Evolutionary conservation across 2,888 invertebrate species (phyloP).

Genomic region (Torymus auratus): DNA sequence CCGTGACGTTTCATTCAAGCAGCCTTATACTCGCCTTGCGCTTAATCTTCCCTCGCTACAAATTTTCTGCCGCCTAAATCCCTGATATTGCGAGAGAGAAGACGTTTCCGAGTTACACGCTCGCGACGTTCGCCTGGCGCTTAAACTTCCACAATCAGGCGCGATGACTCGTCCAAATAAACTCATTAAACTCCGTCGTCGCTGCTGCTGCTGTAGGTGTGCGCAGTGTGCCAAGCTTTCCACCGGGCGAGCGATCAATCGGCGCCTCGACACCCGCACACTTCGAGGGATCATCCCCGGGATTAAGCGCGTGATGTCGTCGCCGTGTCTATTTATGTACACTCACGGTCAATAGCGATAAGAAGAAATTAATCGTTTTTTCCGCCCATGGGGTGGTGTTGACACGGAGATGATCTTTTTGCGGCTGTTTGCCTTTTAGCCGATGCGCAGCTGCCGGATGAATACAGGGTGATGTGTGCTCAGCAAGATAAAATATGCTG

Average conservation of each 20-base stretch:
- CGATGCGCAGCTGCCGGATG: too few relatives aligned
- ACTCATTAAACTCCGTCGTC: slow-evolving; percentile 39
- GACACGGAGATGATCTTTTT: slow-evolving; percentile 11
- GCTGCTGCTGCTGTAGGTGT: too few relatives aligned
- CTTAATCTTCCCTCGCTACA: slow-evolving; percentile 22
- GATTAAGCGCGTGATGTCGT: slow-evolving; percentile 10
- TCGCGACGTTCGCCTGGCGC: neutral
- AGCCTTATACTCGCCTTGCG: neutral
- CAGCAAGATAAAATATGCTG: too few relatives aligned
- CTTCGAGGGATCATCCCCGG: neutral
- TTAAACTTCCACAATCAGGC: slow-evolving; percentile 44
- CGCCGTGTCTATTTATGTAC: slow-evolving; percentile 25
- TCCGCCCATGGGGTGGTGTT: slow-evolving; percentile 7
- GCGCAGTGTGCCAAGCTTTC: slow-evolving; percentile 7
- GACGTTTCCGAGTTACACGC: slow-evolving; percentile 22
- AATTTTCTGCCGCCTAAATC: slow-evolving; percentile 58
- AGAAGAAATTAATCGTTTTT: slow-evolving; percentile 49
- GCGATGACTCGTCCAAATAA: slow-evolving; percentile 51
- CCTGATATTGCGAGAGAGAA: slow-evolving; percentile 57
- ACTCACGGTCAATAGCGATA: slow-evolving; percentile 30
- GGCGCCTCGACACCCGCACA: neutral
- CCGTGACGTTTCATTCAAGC: slow-evolving; percentile 32
- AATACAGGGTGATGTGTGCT: too few relatives aligned
- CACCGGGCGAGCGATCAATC: slow-evolving; percentile 17
- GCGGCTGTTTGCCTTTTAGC: neutral